Evolutionary conservation across 2,888 invertebrate species (phyloP), one percentile per base, ranked within the genome.

Genomic region (Nysson spinosus): DNA sequence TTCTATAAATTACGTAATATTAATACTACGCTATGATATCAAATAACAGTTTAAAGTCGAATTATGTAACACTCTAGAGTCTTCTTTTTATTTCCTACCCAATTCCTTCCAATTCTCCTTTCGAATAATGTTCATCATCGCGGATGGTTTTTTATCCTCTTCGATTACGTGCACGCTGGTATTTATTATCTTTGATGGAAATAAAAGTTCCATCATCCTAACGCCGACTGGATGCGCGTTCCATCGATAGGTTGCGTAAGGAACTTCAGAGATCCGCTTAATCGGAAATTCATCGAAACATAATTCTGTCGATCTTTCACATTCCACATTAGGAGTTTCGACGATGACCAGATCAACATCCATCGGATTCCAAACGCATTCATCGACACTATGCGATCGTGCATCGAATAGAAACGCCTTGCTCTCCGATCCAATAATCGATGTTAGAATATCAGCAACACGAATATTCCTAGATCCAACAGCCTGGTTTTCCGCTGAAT

Each of bases 1-100:
- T 68, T 68, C 50, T 55, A 65, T 55, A 26, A 37, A 54, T 51
- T 60, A 54, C 54, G 46, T 42, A 37, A 39, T 32, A 68, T 60
- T 32, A 55, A 60, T 55, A 65, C 49, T 65, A 43, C 6, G 43
- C 49, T 42, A 44, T 52, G 35, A 49, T 34, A 32, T n/a, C 20
- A 40, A 20, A 37, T 30, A n/a, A 46, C n/a, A 30, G 19, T 46
- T 32, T 11, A 34, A 42, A n/a, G n/a, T n/a, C n/a, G n/a, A n/a
- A 6, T 16, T 43, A 28, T 12, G 30, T 14, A 26, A 39, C 19
- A 37, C 6, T 55, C 19, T 4, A 14, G 22, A 14, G 0, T 9
- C n/a, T 46, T 47, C 11, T 19, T 11, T 11, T 4, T n/a, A n/a
- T n/a, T 17, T 28, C 66, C 52, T 67, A 68, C 67, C 67, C 26